Conservation (phyloP, 2,797 vertebrate species). For the Enteromius afrohamiltoni region DNA sequence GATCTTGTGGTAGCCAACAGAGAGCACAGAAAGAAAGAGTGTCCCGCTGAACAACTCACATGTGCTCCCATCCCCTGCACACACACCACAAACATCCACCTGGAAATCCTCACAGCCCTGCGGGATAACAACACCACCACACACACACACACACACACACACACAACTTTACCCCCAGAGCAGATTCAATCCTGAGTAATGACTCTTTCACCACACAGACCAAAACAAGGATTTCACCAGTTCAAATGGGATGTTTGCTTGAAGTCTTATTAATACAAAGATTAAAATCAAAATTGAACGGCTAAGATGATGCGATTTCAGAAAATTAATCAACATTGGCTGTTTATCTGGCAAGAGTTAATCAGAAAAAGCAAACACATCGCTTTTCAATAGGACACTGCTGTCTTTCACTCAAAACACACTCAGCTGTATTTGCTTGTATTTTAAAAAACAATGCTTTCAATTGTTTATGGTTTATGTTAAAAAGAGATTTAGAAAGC, state of each 20-base stretch:
- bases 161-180: neutral
- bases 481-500: neutral
- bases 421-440: neutral
- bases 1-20: constrained; percentile 77
- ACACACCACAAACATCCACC: constrained; percentile 60
- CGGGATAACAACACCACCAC: constrained; percentile 54
- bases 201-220: constrained; percentile 18
- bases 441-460: neutral
- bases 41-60: constrained; percentile 71
- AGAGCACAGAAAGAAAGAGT: constrained; percentile 71
- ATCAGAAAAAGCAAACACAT: constrained; percentile 58
- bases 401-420: neutral
- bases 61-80: constrained; percentile 57
- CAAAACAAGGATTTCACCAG: constrained; percentile 32
- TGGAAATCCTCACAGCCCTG: constrained; percentile 60
- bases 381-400: constrained; percentile 13
- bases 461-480: neutral
- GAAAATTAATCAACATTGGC: constrained; percentile 22
- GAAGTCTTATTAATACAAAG: constrained; percentile 29
- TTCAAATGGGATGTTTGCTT: constrained; percentile 63
- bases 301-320: constrained; percentile 47
- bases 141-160: neutral
- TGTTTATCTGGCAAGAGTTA: constrained; percentile 34
- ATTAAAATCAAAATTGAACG: constrained; percentile 38
- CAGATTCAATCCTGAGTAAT: neutral